Evolutionary conservation across 2,797 vertebrate genomes (phyloP), one percentile per base, ranked within the genome.

Genomic region (Phyllotis vaccarum): DNA sequence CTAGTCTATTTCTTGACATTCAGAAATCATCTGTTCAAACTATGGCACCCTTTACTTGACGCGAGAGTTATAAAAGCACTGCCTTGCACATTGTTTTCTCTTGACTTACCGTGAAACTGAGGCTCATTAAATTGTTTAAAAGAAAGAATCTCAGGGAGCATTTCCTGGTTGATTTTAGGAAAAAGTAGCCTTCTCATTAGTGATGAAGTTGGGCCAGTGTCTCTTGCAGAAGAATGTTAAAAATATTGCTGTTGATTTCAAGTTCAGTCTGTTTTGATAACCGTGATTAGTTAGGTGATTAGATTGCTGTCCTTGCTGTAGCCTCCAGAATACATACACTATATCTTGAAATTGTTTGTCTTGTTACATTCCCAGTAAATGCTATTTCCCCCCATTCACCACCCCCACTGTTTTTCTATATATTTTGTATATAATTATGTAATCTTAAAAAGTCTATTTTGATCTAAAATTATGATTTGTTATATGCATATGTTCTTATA

Each of bases 111-210:
- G 74, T 54, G 52, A 14, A 7, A 76, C 72, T 64, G 66, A 91
- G 29, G 40, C 4, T 96, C 37, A 83, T 49, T 92, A 90, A 92
- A 90, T 86, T 90, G 56, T 90, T 91, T 88, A 34, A 52, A 85
- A 95, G 83, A 86, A 93, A 81, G 40, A 80, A 60, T 56, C 58
- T 97, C 72, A 56, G 14, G n/a, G 64, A 91, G 40, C 79, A 87
- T 91, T 92, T 94, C 46, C 93, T 87, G 89, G 78, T n/a, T 90
- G 92, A 64, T 75, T 78, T 58, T 66, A 91, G 82, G 88, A 54
- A 93, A 97, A 96, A 79, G 82, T 46, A 85, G 52, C 43, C 40
- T 91, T 94, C 80, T 86, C 52, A 14, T 80, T 87, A 80, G 64
- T 9, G 83, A 31, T 37, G 91, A 80, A 49, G 37, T 31, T 90